Evolutionary conservation across 64 coral and sea anemone genomes (phyloP).

Genomic region (Catalaphyllia jardinei): DNA sequence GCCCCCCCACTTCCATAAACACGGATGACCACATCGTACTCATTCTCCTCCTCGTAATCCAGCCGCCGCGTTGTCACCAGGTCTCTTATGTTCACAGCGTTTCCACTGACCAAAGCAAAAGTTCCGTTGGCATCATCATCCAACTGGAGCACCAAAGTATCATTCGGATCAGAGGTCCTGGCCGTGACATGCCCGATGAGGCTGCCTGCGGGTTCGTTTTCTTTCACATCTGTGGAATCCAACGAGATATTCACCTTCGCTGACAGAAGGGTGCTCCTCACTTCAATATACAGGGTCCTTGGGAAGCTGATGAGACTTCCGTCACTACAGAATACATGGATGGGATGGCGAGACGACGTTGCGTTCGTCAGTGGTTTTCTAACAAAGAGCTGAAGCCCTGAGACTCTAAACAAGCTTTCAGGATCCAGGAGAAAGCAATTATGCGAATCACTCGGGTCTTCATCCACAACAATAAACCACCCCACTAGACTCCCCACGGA

Average conservation of each 20-base stretch:
- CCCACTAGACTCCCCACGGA: slow-evolving; percentile 62
- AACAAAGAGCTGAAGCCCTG: slow-evolving; percentile 54
- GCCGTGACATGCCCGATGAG: slow-evolving; percentile 60
- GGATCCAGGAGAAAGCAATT: slow-evolving; percentile 56
- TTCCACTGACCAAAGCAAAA: slow-evolving; percentile 62
- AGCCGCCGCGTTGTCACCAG: slow-evolving; percentile 63
- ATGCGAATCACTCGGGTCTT: slow-evolving; percentile 59
- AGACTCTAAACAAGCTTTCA: slow-evolving; percentile 61
- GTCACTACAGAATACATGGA: slow-evolving; percentile 63
- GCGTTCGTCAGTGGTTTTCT: slow-evolving; percentile 60
- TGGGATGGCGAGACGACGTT: slow-evolving; percentile 56
- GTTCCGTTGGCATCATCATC: slow-evolving; percentile 71
- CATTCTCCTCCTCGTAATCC: slow-evolving; percentile 63
- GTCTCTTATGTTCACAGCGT: slow-evolving; percentile 37
- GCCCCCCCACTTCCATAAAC: slow-evolving; percentile 66
- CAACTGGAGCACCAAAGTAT: slow-evolving; percentile 57
- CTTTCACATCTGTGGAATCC: slow-evolving; percentile 49
- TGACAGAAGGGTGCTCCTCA: slow-evolving; percentile 58
- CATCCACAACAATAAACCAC: slow-evolving; percentile 67
- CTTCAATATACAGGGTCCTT: slow-evolving; percentile 64
- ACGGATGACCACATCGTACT: slow-evolving; percentile 63
- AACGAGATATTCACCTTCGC: slow-evolving; percentile 71
- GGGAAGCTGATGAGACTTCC: slow-evolving; percentile 38
- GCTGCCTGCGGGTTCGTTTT: slow-evolving; percentile 65
- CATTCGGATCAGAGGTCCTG: slow-evolving; percentile 37